Evolutionary conservation across 1,140 invertebrate genomes (phyloP), one percentile per base, ranked within the genome.

Genomic region (Philotrypesis tridentata): DNA sequence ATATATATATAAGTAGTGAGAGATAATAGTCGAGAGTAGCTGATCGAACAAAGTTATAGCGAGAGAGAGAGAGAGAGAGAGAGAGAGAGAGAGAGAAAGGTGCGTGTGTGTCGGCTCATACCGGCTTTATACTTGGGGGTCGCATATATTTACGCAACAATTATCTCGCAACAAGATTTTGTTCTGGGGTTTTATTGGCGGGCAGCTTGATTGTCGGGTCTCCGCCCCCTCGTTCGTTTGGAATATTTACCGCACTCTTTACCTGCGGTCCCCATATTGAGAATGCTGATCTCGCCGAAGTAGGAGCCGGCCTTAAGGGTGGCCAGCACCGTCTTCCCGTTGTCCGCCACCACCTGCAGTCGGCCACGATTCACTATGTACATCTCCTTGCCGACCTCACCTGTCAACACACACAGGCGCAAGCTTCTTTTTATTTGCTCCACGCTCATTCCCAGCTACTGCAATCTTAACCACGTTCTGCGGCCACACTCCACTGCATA

Each of bases 181-280:
- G 74, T 68, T 65, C 76, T 78, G 78, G 55, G 60, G 25, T 63
- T 72, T 71, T 40, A 65, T 76, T 79, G 77, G n/a, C 29, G 65
- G 67, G 48, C 67, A 70, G 77, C 77, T 60, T 79, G 65, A 71
- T 40, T 67, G n/a, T 75, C 23, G 72, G 65, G 8, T 60, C n/a
- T 79, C 65, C 63, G 65, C 63, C 76, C 90, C 90, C 89, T 88
- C 89, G 89, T 88, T 93, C 93, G 93, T 92, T 93, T 93, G 93
- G 93, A 95, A 96, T 96, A 96, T 96, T 96, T 96, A 96, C 95
- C 96, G 95, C 96, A 95, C 94, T 96, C 95, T 96, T 97, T 96
- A 97, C 97, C 98, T 95, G 98, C 98, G 89, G 97, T 99, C 92
- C 98, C 98, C 98, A 99, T 99, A 94, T 99, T 99, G 91, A 99